A percentile compares a stretch with the other conserved stretches of the same genome.
Evolutionary conservation across 2,113 vertebrate species (phyloP).

Genomic region (Odobenus rosmarus): DNA sequence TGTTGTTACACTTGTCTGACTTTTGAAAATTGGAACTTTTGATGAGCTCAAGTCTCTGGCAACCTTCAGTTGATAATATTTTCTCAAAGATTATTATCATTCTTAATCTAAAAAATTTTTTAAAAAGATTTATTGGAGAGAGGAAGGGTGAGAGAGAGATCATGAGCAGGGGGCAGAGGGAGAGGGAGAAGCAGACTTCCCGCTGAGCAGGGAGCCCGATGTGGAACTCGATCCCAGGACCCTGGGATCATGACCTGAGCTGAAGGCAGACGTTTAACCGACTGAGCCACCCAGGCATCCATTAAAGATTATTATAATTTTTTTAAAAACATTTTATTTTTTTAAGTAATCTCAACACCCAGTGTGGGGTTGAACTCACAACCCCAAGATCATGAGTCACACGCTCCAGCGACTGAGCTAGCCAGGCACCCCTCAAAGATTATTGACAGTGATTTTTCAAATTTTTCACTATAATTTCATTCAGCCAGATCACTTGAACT

Average conservation of each 20-base stretch:
- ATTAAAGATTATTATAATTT: not conserved
- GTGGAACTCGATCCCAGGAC: not conserved
- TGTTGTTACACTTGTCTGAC: not conserved
- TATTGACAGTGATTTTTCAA: not conserved
- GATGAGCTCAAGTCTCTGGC: not conserved
- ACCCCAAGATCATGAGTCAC: not conserved
- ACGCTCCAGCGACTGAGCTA: not conserved
- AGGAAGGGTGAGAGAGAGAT: not conserved
- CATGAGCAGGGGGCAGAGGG: not conserved
- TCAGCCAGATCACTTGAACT: not conserved
- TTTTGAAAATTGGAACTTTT: not conserved
- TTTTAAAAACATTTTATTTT: not conserved
- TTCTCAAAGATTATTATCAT: slow-evolving; percentile 8
- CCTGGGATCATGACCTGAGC: not conserved
- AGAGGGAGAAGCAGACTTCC: not conserved
- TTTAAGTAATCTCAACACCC: not conserved
- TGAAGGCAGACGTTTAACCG: too few species aligned
- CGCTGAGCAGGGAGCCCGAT: not conserved
- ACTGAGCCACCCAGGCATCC: not conserved
- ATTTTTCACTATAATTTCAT: not conserved
- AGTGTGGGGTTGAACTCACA: not conserved
- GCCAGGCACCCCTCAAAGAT: not conserved
- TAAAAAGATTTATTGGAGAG: not conserved
- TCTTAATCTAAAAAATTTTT: not conserved
- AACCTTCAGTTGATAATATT: not conserved